phyloP scores from a whole-genome alignment of 2,888 invertebrate species.

The Netelia inedita region DNA sequence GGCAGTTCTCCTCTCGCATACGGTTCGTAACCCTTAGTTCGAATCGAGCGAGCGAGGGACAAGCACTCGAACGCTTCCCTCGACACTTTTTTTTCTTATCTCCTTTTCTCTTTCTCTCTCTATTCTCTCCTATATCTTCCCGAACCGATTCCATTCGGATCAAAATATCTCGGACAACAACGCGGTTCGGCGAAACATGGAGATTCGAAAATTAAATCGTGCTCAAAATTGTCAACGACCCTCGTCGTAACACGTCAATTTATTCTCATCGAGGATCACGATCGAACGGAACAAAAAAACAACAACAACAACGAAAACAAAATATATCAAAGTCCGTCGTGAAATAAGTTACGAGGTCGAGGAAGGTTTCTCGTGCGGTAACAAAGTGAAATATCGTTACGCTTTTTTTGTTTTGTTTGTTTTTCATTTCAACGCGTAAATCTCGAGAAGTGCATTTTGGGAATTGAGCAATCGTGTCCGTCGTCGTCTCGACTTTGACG shows the following conservation, averaged over 20 bases:
- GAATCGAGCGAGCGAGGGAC: slow-evolving; percentile 69
- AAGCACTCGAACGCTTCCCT: slow-evolving; percentile 62
- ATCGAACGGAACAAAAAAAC: background rate
- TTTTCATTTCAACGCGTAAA: background rate
- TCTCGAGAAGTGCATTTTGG: slow-evolving; percentile 5
- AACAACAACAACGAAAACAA: background rate
- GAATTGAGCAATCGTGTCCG: background rate
- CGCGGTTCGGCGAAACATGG: background rate
- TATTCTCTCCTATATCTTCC: background rate
- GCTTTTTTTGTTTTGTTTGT: background rate
- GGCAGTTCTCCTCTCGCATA: slow-evolving; percentile 6
- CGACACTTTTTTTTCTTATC: slow-evolving; percentile 33
- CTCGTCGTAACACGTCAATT: background rate
- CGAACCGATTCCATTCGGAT: background rate
- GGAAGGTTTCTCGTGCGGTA: background rate
- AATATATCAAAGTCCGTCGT: background rate
- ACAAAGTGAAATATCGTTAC: background rate
- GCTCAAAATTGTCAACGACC: background rate
- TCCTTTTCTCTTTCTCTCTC: background rate
- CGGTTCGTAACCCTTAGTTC: slow-evolving; percentile 68
- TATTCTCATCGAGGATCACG: background rate
- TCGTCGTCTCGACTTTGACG: background rate
- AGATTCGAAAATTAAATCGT: background rate
- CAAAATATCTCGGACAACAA: background rate
- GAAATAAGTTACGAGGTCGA: background rate